Percentiles rank a stretch among this genome's conserved stretches.
These are phyloP conservation scores for Oceanites oceanicus DNA, from an alignment of 2,113 vertebrate genomes.

Conservation along the genomic window DNA sequence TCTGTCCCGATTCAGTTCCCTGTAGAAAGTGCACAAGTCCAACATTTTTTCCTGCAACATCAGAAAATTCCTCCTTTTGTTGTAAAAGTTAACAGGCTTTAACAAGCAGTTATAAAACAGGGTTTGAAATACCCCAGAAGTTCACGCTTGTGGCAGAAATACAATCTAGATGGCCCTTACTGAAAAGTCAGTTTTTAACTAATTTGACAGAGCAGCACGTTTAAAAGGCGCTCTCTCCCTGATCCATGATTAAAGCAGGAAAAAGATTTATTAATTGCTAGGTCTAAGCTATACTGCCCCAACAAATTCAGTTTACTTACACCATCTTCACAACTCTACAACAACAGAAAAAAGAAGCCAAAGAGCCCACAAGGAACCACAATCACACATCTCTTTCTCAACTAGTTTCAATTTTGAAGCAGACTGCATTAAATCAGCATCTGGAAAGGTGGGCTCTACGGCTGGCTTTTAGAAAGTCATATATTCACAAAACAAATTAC, in stretches of 20 bases:
- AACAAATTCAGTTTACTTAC: background rate
- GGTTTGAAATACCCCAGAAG: background rate
- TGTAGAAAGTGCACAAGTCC: fast-evolving
- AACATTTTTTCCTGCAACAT: background rate
- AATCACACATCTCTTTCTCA: background rate
- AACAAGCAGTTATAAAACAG: background rate
- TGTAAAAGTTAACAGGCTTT: background rate
- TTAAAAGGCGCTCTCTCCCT: background rate
- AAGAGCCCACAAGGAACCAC: background rate
- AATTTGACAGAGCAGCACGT: background rate
- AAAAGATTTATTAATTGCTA: background rate
- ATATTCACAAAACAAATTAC: background rate
- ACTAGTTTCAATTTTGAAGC: background rate
- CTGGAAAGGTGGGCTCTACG: background rate
- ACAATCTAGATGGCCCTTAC: background rate
- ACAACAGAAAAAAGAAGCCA: background rate
- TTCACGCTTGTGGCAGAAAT: background rate
- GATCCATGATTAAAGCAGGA: background rate
- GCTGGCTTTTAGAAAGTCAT: background rate
- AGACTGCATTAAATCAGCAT: background rate
- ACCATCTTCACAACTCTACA: background rate
- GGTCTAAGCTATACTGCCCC: background rate
- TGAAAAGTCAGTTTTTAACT: background rate
- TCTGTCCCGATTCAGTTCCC: background rate
- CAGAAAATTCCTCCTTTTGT: background rate